Conservation (phyloP, 1,140 invertebrate genomes). For the Drosophila lacertosa region DNA sequence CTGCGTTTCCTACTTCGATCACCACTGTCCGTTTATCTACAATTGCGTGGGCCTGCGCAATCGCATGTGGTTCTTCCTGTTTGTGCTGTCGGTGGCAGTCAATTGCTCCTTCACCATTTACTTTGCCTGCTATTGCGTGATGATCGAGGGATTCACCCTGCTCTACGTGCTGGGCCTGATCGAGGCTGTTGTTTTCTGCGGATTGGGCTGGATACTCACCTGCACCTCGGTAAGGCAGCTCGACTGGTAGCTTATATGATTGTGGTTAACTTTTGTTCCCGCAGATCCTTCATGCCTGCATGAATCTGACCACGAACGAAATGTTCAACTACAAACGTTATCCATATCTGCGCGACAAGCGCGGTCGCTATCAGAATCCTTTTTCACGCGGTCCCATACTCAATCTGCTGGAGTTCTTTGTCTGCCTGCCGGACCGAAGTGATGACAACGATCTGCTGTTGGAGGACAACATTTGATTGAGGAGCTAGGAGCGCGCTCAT, state of each 20-base stretch:
- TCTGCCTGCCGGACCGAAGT: slow-evolving; percentile 90
- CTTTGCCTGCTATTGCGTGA: slow-evolving; percentile 94
- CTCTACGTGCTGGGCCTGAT: slow-evolving; percentile 91
- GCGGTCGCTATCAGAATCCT: slow-evolving; percentile 94
- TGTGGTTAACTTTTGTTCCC: slow-evolving; percentile 55
- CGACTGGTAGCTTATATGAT: not conserved
- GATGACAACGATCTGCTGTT: slow-evolving; percentile 89
- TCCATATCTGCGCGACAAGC: slow-evolving; percentile 93
- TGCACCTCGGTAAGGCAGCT: slow-evolving; percentile 91
- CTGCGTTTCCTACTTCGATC: slow-evolving; percentile 96
- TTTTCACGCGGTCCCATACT: slow-evolving; percentile 93
- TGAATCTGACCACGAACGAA: slow-evolving; percentile 97
- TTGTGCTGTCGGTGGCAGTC: slow-evolving; percentile 93
- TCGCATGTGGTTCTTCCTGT: slow-evolving; percentile 95
- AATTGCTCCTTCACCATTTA: slow-evolving; percentile 94
- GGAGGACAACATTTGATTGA: slow-evolving; percentile 87
- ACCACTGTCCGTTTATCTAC: slow-evolving; percentile 97
- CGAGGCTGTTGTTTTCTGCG: slow-evolving; percentile 93
- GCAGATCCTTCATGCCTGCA: slow-evolving; percentile 93
- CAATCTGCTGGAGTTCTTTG: slow-evolving; percentile 95
- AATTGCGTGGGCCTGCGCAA: slow-evolving; percentile 95
- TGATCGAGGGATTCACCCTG: slow-evolving; percentile 92
- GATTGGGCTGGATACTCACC: slow-evolving; percentile 93
- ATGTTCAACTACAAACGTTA: slow-evolving; percentile 97
- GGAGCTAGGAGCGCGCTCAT: slow-evolving; percentile 75